These are phyloP conservation scores for Orthosia gothica DNA, from an alignment of 2,888 invertebrate species.

Conservation along the genomic window DNA sequence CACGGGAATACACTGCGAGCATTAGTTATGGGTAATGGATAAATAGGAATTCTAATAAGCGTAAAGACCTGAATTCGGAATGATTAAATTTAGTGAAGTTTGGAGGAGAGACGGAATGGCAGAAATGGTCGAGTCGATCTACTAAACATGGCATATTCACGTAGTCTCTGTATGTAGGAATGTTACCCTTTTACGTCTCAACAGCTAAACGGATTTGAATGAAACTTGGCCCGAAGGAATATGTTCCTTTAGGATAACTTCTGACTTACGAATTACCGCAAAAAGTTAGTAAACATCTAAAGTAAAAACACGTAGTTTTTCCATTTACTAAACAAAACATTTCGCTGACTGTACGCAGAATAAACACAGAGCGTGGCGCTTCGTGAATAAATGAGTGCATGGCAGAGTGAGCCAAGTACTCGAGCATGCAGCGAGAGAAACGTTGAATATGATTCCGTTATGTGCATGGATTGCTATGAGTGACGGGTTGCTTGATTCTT, in stretches of 20 bases:
- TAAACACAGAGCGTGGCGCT: constrained; percentile 32
- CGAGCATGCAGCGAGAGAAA: constrained; percentile 12
- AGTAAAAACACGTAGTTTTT: not conserved
- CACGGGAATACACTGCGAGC: not conserved
- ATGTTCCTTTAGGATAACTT: too few relatives aligned
- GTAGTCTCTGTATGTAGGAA: not conserved
- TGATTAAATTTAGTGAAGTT: not conserved
- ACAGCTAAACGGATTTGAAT: too few relatives aligned
- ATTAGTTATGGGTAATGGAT: not conserved
- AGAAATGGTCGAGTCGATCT: not conserved
- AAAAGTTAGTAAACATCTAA: too few relatives aligned
- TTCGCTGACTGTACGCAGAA: constrained; percentile 21
- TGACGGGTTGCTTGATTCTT: not conserved
- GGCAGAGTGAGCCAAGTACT: constrained; percentile 39
- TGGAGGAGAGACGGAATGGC: not conserved
- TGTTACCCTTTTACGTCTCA: too few relatives aligned
- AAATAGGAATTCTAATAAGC: not conserved
- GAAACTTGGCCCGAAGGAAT: too few relatives aligned
- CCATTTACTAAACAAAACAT: constrained; percentile 16
- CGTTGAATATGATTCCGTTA: constrained; percentile 35
- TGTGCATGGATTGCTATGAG: constrained; percentile 14
- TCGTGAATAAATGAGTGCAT: constrained; percentile 60
- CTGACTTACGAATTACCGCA: too few relatives aligned
- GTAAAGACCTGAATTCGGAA: not conserved
- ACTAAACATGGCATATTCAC: not conserved